Percentiles rank a stretch among this genome's conserved stretches.
Conservation (phyloP, 2,888 invertebrate genomes). For the Rhamphomyia laevipes region DNA sequence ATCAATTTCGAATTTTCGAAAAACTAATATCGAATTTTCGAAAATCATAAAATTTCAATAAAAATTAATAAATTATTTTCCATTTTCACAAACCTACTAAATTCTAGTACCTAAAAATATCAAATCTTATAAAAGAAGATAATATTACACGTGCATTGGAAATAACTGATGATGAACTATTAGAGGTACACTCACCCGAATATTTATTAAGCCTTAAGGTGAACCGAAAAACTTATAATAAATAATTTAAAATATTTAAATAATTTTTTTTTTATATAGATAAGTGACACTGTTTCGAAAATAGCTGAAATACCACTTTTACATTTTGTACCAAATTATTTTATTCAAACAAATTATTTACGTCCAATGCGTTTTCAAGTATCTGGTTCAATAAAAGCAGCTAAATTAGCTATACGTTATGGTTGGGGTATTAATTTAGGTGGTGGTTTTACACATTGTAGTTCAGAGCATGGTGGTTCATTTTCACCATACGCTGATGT, state of each 20-base stretch:
- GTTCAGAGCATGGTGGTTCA: constrained; percentile 56
- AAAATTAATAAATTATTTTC: no score
- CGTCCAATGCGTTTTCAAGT: constrained; percentile 63
- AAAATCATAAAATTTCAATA: no score
- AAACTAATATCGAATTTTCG: no score
- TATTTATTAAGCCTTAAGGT: constrained; percentile 62
- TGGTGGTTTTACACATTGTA: constrained; percentile 78
- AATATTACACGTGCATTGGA: constrained; percentile 52
- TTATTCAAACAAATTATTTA: constrained; percentile 58
- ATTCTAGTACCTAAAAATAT: constrained; percentile 44
- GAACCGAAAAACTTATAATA: constrained; percentile 7
- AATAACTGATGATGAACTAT: constrained; percentile 52
- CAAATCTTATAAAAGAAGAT: constrained; percentile 46
- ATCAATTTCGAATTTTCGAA: no score
- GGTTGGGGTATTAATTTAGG: constrained; percentile 80
- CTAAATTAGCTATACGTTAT: constrained; percentile 59
- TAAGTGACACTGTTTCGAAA: constrained; percentile 58
- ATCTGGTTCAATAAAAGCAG: constrained; percentile 58
- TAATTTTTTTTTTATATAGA: constrained; percentile 48
- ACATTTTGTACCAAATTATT: constrained; percentile 55
- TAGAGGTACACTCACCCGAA: constrained; percentile 54
- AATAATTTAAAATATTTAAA: neutral
- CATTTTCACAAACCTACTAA: neutral
- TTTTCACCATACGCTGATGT: constrained; percentile 81
- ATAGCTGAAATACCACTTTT: constrained; percentile 63